Percentiles rank a stretch among this genome's conserved stretches.
These are phyloP conservation scores for Rhadina sibilatrix DNA, from an alignment of 2,113 vertebrate species.

Conservation along the genomic window DNA sequence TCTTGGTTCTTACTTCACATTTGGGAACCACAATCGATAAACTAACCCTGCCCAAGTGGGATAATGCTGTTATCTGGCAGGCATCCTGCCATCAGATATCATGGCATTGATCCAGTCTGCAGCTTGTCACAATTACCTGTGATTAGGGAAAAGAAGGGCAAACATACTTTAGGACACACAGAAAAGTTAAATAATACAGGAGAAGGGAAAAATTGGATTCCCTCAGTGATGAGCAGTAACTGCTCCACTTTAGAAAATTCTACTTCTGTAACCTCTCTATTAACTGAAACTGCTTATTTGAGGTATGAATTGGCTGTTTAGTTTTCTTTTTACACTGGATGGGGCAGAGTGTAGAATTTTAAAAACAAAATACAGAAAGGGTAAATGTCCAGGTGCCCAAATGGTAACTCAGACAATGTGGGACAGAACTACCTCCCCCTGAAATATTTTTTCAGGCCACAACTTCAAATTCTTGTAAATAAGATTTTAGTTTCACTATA, in stretches of 20 bases:
- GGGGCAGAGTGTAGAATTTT: not conserved
- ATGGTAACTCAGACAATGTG: not conserved
- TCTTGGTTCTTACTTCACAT: slow-evolving; percentile 4
- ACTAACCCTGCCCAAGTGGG: not conserved
- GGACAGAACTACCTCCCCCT: not conserved
- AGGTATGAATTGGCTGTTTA: not conserved
- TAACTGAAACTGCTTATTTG: not conserved
- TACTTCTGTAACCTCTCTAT: not conserved
- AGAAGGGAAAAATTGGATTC: not conserved
- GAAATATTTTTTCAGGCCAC: not conserved
- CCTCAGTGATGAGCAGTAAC: not conserved
- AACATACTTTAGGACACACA: not conserved
- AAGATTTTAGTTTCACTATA: not conserved
- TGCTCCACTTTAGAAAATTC: not conserved
- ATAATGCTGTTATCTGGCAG: slow-evolving; percentile 23
- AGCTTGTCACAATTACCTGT: not conserved
- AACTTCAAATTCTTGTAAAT: not conserved
- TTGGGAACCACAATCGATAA: not conserved
- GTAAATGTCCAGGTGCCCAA: not conserved
- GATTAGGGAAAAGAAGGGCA: not conserved
- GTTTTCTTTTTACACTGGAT: not conserved
- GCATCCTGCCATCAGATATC: not conserved
- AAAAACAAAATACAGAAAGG: not conserved
- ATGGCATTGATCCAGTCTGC: slow-evolving; percentile 5
- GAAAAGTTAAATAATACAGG: not conserved